Evolutionary conservation across 2,113 vertebrate species (phyloP).

Genomic region (Laticauda colubrina): DNA sequence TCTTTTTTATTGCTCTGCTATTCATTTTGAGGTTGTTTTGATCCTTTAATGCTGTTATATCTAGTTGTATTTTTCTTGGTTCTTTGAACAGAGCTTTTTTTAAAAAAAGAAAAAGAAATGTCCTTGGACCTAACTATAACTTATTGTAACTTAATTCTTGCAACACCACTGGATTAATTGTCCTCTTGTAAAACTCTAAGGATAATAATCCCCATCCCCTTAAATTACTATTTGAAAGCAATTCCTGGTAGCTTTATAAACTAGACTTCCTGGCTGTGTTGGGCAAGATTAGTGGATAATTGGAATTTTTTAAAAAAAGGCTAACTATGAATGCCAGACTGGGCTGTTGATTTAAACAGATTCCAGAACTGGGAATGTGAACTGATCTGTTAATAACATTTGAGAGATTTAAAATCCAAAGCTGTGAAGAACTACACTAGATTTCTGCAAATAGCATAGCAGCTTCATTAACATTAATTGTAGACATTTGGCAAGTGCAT

Average conservation of each 20-base stretch:
- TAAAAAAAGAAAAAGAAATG: not conserved
- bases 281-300: not conserved
- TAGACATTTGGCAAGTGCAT: not conserved
- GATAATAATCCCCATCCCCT: not conserved
- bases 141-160: not conserved
- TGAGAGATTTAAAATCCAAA: not conserved
- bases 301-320: not conserved
- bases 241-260: not conserved
- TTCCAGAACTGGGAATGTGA: not conserved
- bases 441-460: not conserved
- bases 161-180: not conserved
- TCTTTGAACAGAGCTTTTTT: not conserved
- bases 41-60: not conserved
- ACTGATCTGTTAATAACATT: not conserved
- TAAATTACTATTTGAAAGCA: not conserved
- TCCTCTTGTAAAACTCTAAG: not conserved
- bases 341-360: not conserved
- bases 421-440: not conserved
- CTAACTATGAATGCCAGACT: not conserved
- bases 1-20: not conserved
- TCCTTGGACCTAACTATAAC: not conserved
- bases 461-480: not conserved
- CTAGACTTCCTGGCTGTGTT: not conserved
- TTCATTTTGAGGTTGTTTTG: not conserved
- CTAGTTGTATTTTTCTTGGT: not conserved